Conservation (phyloP, 2,113 vertebrate genomes). For the Cepphus grylle region DNA sequence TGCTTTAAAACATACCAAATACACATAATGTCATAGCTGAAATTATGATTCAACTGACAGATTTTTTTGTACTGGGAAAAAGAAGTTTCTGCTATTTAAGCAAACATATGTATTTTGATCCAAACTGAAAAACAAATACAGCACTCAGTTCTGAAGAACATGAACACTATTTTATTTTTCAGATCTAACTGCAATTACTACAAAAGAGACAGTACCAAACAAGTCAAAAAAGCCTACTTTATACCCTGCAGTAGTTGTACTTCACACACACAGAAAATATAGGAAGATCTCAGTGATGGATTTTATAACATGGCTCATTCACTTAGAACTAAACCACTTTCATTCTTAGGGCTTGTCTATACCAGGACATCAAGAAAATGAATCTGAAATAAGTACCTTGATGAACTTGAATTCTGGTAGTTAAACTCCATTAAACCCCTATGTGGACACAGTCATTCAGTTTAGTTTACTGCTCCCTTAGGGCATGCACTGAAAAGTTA, state of each 20-base stretch:
- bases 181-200: background rate
- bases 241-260: background rate
- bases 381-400: conserved; percentile 19
- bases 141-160: background rate
- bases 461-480: conserved; percentile 59
- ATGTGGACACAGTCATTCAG: conserved; percentile 42
- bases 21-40: background rate
- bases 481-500: conserved; percentile 46
- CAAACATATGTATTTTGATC: conserved; percentile 7
- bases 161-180: background rate
- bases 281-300: background rate
- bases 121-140: conserved; percentile 12
- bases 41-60: background rate
- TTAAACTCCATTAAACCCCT: conserved; percentile 61
- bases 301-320: background rate
- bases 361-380: conserved; percentile 33
- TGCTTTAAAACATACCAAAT: conserved; percentile 4
- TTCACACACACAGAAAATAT: background rate
- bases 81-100: background rate
- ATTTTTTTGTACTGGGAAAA: background rate
- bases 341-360: conserved; percentile 5
- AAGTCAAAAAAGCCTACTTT: background rate
- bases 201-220: background rate
- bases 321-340: background rate
- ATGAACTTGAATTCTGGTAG: conserved; percentile 41